These are phyloP conservation scores for Copidosoma aretas DNA, from an alignment of 2,888 invertebrate species.

Conservation along the genomic window DNA sequence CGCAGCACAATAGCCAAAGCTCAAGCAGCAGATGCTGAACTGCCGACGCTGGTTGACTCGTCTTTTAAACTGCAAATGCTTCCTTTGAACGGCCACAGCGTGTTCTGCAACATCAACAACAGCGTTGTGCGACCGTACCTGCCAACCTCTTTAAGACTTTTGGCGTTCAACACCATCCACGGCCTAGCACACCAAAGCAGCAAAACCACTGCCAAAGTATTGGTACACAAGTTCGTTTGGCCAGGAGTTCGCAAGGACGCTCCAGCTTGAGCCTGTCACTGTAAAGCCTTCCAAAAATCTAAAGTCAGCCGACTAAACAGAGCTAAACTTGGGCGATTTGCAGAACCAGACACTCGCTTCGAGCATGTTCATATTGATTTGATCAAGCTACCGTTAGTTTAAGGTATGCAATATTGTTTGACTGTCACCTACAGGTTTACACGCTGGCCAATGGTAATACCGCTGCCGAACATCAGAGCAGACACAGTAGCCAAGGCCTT, in stretches of 20 bases:
- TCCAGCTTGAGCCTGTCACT: neutral
- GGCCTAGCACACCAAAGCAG: constrained; percentile 13
- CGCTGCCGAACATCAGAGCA: constrained; percentile 48
- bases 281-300: constrained; percentile 17
- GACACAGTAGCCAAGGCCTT: constrained; percentile 45
- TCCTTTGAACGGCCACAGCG: neutral
- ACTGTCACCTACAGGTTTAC: too few species aligned
- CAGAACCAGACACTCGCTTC: constrained; percentile 48
- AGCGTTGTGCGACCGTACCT: constrained; percentile 42
- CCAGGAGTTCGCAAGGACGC: constrained; percentile 44
- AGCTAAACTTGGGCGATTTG: neutral
- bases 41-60: too few species aligned
- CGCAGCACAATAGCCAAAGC: neutral
- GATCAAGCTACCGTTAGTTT: too few species aligned
- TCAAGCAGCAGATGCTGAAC: constrained; percentile 6
- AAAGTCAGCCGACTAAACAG: neutral
- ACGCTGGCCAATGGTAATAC: too few species aligned
- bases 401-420: too few species aligned
- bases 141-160: constrained; percentile 37
- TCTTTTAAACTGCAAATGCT: constrained; percentile 5
- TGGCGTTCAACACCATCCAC: constrained; percentile 43
- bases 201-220: constrained; percentile 43
- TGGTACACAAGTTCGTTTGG: constrained; percentile 54
- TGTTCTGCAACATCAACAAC: constrained; percentile 42
- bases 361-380: too few species aligned